Conservation (phyloP, 2,888 invertebrate species). For the Polia nebulosa region DNA sequence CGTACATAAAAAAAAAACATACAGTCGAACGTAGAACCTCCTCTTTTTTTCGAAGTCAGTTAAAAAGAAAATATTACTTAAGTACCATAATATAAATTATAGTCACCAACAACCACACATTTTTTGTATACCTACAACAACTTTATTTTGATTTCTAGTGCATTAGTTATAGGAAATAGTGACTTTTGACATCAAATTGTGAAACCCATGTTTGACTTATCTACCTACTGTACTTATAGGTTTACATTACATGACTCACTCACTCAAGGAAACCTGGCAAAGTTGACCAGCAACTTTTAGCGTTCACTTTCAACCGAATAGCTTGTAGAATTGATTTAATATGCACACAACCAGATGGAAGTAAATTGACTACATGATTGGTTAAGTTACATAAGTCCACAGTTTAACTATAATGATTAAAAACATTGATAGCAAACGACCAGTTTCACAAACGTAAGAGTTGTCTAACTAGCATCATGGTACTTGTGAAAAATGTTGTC, state of each 20-base stretch:
- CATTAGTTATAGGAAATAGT: neutral
- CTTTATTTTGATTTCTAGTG: neutral
- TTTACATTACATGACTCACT: conserved; percentile 53
- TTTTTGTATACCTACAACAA: neutral
- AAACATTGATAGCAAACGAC: neutral
- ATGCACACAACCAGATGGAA: conserved; percentile 35
- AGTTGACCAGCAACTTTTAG: conserved; percentile 49
- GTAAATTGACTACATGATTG: conserved; percentile 31
- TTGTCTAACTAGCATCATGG: conserved; percentile 1
- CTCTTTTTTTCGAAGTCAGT: too few species aligned
- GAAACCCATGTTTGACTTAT: conserved; percentile 1
- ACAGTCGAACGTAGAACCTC: too few species aligned
- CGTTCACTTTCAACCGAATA: conserved; percentile 63
- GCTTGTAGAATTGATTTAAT: conserved; percentile 46
- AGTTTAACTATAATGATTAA: conserved; percentile 2
- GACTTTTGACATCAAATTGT: conserved; percentile 10
- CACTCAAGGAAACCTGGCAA: conserved; percentile 50
- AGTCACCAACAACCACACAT: too few species aligned
- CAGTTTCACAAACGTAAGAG: conserved; percentile 16
- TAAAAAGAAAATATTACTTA: too few species aligned
- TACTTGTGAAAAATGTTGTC: conserved; percentile 22
- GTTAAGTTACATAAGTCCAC: conserved; percentile 28
- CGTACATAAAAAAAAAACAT: too few species aligned
- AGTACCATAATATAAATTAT: too few species aligned
- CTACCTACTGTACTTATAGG: conserved; percentile 13